Base-by-base conservation (phyloP, 2,888 invertebrate genomes). In the Drosophila trichaetosa region DNA sequence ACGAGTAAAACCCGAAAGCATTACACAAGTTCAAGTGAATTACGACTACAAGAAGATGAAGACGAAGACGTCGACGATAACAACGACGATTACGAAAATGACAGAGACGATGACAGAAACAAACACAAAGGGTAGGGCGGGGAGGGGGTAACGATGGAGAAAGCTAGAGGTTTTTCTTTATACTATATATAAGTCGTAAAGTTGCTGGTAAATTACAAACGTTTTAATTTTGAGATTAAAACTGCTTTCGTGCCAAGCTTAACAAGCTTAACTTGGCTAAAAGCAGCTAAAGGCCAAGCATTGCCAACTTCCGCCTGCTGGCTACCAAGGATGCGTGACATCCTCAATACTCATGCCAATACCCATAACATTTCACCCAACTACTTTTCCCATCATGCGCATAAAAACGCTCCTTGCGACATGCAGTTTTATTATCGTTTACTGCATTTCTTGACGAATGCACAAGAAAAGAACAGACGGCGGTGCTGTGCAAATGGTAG, bases 171-270 rank as follows among this genome's bases (percentile, higher is more conserved):
- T 65, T 78, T 68, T 69, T 62, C 61, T 56, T 73, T 74, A 67
- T 36, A 33, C 53, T 52, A 51, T 74, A 63, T 85, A 83, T 80
- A 72, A 80, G 82, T 90, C 90, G 88, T 87, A 87, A 90, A 88
- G 79, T 81, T 73, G 66, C 75, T 81, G 71, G 83, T 82, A 89
- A 89, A 89, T 87, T 80, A 89, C 86, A 90, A 90, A 90, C 90
- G 89, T 87, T 90, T 90, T 90, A 87, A 90, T 90, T 89, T 90
- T 83, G 76, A 89, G 89, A 89, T 89, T 89, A 90, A 90, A 90
- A 89, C 87, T 63, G 83, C 86, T 87, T 87, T 87, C 87, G 89
- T 87, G 87, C 82, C 80, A 78, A 83, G 89, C 87, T 89, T 87
- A 87, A 89, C 87, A 87, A 87, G 87, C 85, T 87, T 78, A 82